Evolutionary conservation across 92 coral and sea anemone species (phyloP).

Genomic region (Isaurus tuberculatus): DNA sequence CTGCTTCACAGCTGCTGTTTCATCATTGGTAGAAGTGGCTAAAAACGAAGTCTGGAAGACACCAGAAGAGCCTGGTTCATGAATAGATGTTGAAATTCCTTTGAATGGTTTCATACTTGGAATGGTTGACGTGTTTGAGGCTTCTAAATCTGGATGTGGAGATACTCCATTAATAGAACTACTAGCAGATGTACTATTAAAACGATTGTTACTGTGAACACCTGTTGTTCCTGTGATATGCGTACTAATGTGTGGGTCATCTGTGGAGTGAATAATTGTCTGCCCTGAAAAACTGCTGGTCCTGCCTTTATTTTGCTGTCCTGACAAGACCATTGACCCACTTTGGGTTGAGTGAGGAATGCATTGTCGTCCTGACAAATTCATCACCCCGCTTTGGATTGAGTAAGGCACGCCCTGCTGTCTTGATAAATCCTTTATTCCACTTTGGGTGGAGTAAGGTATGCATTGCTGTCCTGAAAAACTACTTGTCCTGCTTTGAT

Average conservation of each 20-base stretch:
- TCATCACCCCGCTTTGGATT: neutral
- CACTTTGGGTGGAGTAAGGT: neutral
- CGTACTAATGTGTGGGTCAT: conserved; percentile 22
- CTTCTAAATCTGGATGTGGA: neutral
- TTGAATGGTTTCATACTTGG: neutral
- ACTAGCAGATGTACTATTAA: neutral
- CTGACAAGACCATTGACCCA: conserved; percentile 19
- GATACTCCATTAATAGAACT: conserved; percentile 6
- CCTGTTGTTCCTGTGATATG: neutral
- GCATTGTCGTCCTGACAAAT: conserved; percentile 20
- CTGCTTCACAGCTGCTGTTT: neutral
- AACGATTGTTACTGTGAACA: conserved; percentile 4
- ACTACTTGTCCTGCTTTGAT: conserved; percentile 10
- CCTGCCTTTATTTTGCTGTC: neutral
- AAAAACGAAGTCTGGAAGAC: neutral
- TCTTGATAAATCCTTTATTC: conserved; percentile 10
- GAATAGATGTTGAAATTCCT: neutral
- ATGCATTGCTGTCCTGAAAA: neutral
- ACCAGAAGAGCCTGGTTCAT: neutral
- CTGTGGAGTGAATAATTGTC: conserved; percentile 3
- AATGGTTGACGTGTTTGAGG: neutral
- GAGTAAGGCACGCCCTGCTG: neutral
- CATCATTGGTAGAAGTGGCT: neutral
- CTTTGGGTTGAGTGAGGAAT: neutral
- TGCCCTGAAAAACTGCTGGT: conserved; percentile 22